phyloP scores from a whole-genome alignment of 2,113 vertebrate species.

The Peucedramus taeniatus region DNA sequence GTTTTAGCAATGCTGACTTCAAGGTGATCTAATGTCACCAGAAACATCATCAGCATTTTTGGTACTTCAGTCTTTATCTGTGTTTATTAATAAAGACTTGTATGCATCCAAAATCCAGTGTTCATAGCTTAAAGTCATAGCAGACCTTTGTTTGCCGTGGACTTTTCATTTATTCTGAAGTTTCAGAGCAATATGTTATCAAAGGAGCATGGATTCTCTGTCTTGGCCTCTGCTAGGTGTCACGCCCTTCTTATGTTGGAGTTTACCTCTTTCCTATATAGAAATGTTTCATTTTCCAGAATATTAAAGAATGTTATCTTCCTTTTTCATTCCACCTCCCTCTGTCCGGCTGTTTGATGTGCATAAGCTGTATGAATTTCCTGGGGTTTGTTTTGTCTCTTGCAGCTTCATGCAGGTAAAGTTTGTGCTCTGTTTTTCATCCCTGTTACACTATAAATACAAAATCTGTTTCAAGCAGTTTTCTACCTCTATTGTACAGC shows the following conservation, averaged over 20 bases:
- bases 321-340: not conserved
- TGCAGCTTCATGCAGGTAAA: not conserved
- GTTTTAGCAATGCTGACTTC: not conserved
- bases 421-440: not conserved
- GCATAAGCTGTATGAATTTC: not conserved
- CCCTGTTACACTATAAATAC: not conserved
- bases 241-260: not conserved
- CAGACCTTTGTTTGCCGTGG: not conserved
- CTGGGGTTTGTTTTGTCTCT: not conserved
- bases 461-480: not conserved
- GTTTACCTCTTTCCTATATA: not conserved
- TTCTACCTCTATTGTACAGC: not conserved
- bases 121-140: not conserved
- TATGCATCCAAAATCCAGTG: not conserved
- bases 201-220: not conserved
- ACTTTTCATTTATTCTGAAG: not conserved
- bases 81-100: not conserved
- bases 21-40: not conserved
- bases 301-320: not conserved
- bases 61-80: not conserved
- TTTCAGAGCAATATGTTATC: not conserved
- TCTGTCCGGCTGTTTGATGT: not conserved
- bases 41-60: not conserved
- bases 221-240: not conserved
- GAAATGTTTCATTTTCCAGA: not conserved